Base-by-base conservation (phyloP, 2,113 vertebrate genomes). In the Oxyruncus cristatus region DNA sequence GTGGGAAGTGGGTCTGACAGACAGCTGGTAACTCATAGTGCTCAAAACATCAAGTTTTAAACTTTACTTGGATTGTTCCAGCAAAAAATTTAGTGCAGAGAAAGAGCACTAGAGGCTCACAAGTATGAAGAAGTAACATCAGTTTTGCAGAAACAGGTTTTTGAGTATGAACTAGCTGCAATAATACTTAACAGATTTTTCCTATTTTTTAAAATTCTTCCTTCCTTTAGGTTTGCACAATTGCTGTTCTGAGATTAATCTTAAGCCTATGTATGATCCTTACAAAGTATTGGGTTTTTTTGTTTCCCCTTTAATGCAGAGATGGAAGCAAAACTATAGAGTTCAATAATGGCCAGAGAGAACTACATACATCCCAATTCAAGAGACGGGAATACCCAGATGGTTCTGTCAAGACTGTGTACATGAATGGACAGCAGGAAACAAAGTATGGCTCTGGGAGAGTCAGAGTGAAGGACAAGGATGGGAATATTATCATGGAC, bases 381-480 rank as follows among this genome's bases (percentile, higher is more conserved):
- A 99, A 99, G 96, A 98, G 98, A 77, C 97, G 99, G 7, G 99
- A 99, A 87, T 99, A 99, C 89, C 99, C 99, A 2, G 99, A 99
- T 33, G 99, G 99, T 18, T 99, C 99, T 2, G 98, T 99, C 76
- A 99, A 99, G 97, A 99, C 99, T 0, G 98, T 99, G 32, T 99
- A 99, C 53, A 8, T 76, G 2, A 98, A 99, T 5, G 99, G 99
- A n/a, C 97, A 98, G 41, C 99, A 99, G 91, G 99, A 99, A 94
- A 99, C 99, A 2, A 98, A 98, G 50, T 99, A 99, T 28, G 97
- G 97, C 15, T 99, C 97, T 8, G 99, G 99, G 27, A 98, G 99
- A 23, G 24, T 99, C 49, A 95, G 99, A 93, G 56, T 99, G 68
- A 99, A 99, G 97, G 99, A 99, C 94, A 98, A 98, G 59, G 98